These are phyloP conservation scores for Chrysemys picta DNA, from an alignment of 2,113 vertebrate species.

Conservation along the genomic window DNA sequence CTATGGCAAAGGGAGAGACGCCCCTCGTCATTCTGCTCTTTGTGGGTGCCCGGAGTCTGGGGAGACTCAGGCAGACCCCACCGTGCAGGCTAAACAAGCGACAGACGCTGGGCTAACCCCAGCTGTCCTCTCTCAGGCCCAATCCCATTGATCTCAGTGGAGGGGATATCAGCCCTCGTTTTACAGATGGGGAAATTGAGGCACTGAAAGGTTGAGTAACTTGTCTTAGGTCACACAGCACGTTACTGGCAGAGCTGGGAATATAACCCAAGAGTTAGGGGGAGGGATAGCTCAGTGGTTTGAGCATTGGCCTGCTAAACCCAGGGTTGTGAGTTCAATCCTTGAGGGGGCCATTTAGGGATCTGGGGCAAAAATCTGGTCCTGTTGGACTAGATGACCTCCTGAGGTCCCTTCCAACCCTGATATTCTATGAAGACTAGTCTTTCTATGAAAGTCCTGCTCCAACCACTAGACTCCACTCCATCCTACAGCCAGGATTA, in stretches of 20 bases:
- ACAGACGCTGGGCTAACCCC: background rate
- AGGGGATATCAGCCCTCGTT: background rate
- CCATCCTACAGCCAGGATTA: background rate
- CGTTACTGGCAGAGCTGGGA: background rate
- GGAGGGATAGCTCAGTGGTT: too few relatives aligned
- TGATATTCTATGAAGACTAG: too few relatives aligned
- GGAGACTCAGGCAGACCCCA: background rate
- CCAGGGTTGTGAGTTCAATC: too few relatives aligned
- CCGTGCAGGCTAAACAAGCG: background rate
- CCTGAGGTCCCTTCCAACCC: too few relatives aligned
- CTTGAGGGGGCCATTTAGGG: too few relatives aligned
- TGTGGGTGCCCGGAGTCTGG: background rate
- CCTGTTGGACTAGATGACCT: too few relatives aligned
- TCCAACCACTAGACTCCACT: background rate
- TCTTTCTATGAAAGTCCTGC: background rate
- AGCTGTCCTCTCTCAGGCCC: background rate
- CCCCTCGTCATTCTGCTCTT: background rate
- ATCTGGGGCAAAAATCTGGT: too few relatives aligned
- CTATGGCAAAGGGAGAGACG: background rate
- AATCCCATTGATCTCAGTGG: background rate
- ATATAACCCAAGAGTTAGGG: background rate
- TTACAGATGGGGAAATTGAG: background rate
- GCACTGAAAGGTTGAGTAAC: background rate
- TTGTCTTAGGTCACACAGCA: background rate
- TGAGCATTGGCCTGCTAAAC: too few relatives aligned